Percentiles rank a stretch among this genome's conserved stretches.
These are phyloP conservation scores for Heliothis subflexa DNA, from an alignment of 1,140 invertebrate genomes.

Conservation along the genomic window DNA sequence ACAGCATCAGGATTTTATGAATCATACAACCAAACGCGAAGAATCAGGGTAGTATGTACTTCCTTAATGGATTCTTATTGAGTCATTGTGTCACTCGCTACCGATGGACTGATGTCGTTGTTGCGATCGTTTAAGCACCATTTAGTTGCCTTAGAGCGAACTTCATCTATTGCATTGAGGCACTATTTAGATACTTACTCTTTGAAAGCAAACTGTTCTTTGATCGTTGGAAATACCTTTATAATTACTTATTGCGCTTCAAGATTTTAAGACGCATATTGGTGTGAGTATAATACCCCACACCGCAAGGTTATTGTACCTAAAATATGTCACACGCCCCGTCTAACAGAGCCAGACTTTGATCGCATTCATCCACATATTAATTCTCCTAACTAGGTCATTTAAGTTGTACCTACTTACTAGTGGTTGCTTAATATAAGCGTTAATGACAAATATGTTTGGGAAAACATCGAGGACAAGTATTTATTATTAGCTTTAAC, in stretches of 20 bases:
- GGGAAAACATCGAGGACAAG: no score
- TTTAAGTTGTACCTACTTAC: no score
- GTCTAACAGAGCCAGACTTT: neutral
- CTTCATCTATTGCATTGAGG: neutral
- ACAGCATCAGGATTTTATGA: neutral
- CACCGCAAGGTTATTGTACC: conserved; percentile 29
- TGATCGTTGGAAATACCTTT: neutral
- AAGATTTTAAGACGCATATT: neutral
- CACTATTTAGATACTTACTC: neutral
- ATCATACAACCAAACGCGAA: neutral
- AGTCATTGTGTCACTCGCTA: conserved; percentile 22
- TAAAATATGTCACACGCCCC: conserved; percentile 16
- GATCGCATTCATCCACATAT: neutral
- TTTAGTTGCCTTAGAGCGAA: neutral
- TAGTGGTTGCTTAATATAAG: no score
- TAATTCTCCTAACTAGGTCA: neutral
- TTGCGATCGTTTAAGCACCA: neutral
- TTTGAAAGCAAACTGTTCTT: neutral
- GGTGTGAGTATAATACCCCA: neutral
- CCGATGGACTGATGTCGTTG: conserved; percentile 26
- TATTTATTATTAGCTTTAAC: no score
- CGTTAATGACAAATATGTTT: no score
- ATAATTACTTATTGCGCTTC: neutral
- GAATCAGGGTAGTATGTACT: conserved; percentile 16
- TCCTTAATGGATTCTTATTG: conserved; percentile 31